These are phyloP conservation scores for Brachyhypopomus gauderio DNA, from an alignment of 2,113 vertebrate species.

Conservation along the genomic window DNA sequence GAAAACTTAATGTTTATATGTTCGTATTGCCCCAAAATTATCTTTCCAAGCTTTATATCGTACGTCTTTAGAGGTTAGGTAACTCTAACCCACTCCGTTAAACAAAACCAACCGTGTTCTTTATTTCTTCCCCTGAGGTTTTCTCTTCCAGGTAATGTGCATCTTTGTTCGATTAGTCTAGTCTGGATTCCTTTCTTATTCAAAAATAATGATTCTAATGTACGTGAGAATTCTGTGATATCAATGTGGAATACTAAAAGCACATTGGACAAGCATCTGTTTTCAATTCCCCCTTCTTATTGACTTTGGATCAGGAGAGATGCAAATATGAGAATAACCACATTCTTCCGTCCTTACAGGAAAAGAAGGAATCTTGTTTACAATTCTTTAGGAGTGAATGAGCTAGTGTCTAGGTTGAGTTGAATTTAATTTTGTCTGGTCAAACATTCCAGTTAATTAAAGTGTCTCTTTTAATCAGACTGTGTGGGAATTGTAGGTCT, in stretches of 20 bases:
- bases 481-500: slow-evolving; percentile 21
- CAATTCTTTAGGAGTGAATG: slow-evolving; percentile 34
- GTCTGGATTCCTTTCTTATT: neutral
- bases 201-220: neutral
- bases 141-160: too few species aligned
- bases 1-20: slow-evolving; percentile 23
- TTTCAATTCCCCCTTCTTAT: slow-evolving; percentile 29
- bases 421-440: slow-evolving; percentile 37
- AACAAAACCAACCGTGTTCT: too few species aligned
- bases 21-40: neutral
- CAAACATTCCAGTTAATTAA: slow-evolving; percentile 16
- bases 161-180: too few species aligned
- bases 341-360: slow-evolving; percentile 46
- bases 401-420: slow-evolving; percentile 34
- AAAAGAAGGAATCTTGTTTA: slow-evolving; percentile 27
- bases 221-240: slow-evolving; percentile 19
- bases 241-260: neutral
- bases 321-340: slow-evolving; percentile 42
- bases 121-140: too few species aligned
- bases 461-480: slow-evolving; percentile 37
- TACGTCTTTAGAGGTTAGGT: too few species aligned
- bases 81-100: too few species aligned
- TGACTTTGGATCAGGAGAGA: slow-evolving; percentile 25
- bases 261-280: slow-evolving; percentile 4
- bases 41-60: too few species aligned